Conservation (phyloP, 2,113 vertebrate species). For the Mormyrus lacerda region DNA sequence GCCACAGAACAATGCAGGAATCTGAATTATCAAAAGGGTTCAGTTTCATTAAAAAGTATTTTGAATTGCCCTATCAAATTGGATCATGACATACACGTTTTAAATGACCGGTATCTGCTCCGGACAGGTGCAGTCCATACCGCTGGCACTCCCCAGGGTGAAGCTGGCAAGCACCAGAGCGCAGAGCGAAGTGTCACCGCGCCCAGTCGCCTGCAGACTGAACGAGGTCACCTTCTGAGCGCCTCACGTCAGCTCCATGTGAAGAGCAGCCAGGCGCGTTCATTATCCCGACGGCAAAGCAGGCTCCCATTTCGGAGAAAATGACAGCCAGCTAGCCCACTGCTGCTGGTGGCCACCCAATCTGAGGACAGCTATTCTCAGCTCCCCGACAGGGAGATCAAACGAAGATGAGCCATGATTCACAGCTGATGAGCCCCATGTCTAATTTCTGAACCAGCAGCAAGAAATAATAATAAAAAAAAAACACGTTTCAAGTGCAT, state of each 20-base stretch:
- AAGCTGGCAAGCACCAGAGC: background rate
- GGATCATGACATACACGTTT: background rate
- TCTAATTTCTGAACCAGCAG: background rate
- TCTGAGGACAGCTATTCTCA: background rate
- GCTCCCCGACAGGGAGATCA: background rate
- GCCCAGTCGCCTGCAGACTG: background rate
- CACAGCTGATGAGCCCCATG: background rate
- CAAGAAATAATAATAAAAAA: background rate
- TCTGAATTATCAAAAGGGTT: background rate
- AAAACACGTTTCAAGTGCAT: background rate
- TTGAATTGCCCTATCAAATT: background rate
- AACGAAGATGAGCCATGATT: background rate
- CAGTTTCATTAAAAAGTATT: background rate
- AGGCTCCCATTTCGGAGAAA: background rate
- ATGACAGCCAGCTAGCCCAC: background rate
- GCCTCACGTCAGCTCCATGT: background rate
- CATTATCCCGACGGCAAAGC: conserved; percentile 3
- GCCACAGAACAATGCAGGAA: background rate
- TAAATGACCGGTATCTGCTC: background rate
- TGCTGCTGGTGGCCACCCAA: background rate
- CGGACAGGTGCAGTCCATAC: background rate
- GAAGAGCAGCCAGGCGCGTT: background rate
- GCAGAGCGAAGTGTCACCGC: background rate
- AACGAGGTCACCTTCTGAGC: conserved; percentile 5
- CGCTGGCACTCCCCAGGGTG: background rate